A percentile compares a stretch with the other conserved stretches of the same genome.
phyloP scores from a whole-genome alignment of 2,113 vertebrate genomes.

The Etheostoma spectabile region DNA sequence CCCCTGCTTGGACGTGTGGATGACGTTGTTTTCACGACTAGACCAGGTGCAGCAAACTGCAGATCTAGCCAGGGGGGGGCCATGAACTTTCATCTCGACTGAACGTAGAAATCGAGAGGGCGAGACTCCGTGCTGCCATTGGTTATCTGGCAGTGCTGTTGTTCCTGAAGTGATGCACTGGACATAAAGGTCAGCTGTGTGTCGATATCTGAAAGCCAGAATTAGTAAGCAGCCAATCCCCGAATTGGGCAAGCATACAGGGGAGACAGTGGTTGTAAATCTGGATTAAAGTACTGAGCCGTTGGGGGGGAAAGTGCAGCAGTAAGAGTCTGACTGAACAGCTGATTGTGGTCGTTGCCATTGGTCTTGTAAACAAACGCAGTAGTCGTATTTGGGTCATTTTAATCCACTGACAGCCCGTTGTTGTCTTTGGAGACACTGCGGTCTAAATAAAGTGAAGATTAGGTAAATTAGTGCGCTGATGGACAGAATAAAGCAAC shows the following conservation, averaged over 20 bases:
- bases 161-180: slow-evolving; percentile 16
- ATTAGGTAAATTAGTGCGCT: too few relatives aligned
- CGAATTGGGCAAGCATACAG: slow-evolving; percentile 40
- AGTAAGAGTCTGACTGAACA: not conserved
- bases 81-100: slow-evolving; percentile 6
- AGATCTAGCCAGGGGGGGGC: not conserved
- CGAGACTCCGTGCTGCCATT: not conserved
- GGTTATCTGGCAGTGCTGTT: not conserved
- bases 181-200: slow-evolving; percentile 9
- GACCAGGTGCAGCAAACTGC: not conserved
- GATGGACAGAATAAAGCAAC: too few relatives aligned
- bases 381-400: too few relatives aligned
- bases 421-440: too few relatives aligned
- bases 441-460: too few relatives aligned
- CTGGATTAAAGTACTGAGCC: slow-evolving; percentile 55
- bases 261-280: slow-evolving; percentile 50
- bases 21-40: slow-evolving; percentile 10
- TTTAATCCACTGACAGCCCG: too few relatives aligned
- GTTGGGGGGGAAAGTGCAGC: slow-evolving; percentile 16
- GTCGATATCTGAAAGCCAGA: slow-evolving; percentile 29
- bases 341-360: not conserved
- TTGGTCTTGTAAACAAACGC: not conserved
- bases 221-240: slow-evolving; percentile 40
- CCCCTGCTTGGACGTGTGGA: not conserved
- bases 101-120: slow-evolving; percentile 1